Percentiles rank a stretch among this genome's conserved stretches.
phyloP scores from a whole-genome alignment of 1,140 invertebrate species.

The Anthonomus grandis region DNA sequence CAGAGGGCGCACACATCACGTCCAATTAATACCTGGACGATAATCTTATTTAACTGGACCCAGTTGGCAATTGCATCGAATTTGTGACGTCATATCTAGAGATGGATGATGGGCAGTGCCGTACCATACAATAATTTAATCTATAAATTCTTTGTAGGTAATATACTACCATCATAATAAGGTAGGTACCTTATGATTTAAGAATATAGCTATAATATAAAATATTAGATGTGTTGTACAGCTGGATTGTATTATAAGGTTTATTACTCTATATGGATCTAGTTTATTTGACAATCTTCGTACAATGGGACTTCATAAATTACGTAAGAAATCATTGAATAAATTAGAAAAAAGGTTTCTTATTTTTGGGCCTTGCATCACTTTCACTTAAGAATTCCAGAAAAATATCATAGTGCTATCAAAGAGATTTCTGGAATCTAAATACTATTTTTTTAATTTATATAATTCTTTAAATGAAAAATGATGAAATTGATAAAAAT shows the following conservation, averaged over 20 bases:
- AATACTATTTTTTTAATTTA: too few relatives aligned
- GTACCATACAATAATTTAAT: not conserved
- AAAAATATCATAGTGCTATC: too few relatives aligned
- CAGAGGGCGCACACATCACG: conserved; percentile 25
- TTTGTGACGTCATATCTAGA: conserved; percentile 5
- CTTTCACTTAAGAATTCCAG: too few relatives aligned
- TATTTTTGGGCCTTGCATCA: too few relatives aligned
- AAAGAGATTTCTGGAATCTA: too few relatives aligned
- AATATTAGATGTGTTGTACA: not conserved
- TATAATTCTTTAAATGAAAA: too few relatives aligned
- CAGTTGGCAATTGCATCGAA: conserved; percentile 20
- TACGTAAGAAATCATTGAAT: too few relatives aligned
- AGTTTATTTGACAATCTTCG: not conserved
- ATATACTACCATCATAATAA: too few relatives aligned
- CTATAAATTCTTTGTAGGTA: not conserved
- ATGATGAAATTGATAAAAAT: too few relatives aligned
- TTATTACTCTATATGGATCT: too few relatives aligned
- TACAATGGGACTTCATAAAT: too few relatives aligned
- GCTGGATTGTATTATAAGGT: not conserved
- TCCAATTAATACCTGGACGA: conserved; percentile 26
- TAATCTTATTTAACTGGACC: conserved; percentile 26
- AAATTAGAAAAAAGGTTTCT: too few relatives aligned
- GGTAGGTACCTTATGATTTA: not conserved
- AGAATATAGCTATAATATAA: not conserved
- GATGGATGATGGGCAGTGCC: conserved; percentile 11